Evolutionary conservation across 2,797 vertebrate species (phyloP), one percentile per base, ranked within the genome.

Genomic region (Strix occidentalis): DNA sequence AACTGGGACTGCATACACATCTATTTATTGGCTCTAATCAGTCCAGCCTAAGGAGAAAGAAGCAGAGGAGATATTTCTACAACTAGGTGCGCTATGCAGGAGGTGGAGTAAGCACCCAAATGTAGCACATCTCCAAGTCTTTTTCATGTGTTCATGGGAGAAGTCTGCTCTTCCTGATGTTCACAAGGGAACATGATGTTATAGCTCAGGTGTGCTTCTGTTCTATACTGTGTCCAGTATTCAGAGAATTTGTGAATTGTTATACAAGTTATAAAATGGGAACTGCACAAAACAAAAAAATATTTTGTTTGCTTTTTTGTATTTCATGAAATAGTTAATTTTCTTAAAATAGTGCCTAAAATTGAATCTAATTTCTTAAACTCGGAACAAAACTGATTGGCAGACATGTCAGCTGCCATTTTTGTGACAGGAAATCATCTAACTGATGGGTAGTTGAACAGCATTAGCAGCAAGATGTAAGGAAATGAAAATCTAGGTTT

Each of bases 401-500:
- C 80, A 72, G 43, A 79, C 33, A 70, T 29, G 46, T 84, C 89
- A 88, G 23, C 46, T 35, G 45, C 33, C 18, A 64, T 90, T 88
- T 86, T 16, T n/a, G 10, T 79, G 89, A 84, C 80, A 94, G 43
- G 21, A 95, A 95, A 75, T 53, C 80, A 79, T 60, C 65, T 17
- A 57, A 33, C 26, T 85, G 89, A 94, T 35, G 54, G 83, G 78
- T 13, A 75, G 50, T 13, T 80, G 80, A 83, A 80, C 29, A 74
- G 78, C 8, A 1, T 57, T 56, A 89, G 54, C 69, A 84, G 70
- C 29, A 84, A 92, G 41, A 51, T 43, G 41, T 66, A 85, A 88
- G 57, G 54, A 95, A 90, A 94, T 85, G 21, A 93, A 94, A 89
- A 91, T 41, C 75, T 31, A 61, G 43, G 86, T 19, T 93, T 94